phyloP scores from a whole-genome alignment of 2,113 vertebrate genomes.

The Mustela lutreola region DNA sequence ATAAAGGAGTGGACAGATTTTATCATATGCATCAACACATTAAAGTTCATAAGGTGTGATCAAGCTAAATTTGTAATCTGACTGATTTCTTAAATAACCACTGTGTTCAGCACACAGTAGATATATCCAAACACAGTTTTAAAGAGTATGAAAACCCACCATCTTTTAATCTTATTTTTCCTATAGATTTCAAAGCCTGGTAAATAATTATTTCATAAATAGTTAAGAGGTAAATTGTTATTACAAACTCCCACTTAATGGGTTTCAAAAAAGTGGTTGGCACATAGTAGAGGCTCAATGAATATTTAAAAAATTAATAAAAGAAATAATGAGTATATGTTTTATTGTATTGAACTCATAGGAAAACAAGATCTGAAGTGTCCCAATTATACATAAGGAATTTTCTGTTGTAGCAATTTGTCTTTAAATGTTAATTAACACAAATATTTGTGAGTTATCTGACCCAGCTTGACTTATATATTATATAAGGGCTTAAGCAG shows the following conservation, averaged over 20 bases:
- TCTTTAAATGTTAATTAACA: conserved; percentile 58
- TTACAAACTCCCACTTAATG: neutral
- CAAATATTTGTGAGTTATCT: neutral
- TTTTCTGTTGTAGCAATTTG: conserved; percentile 30
- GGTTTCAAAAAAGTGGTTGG: conserved; percentile 13
- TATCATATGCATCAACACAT: neutral
- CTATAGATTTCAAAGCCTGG: conserved; percentile 39
- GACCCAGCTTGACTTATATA: conserved; percentile 23
- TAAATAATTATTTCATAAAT: conserved; percentile 26
- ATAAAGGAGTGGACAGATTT: conserved; percentile 29
- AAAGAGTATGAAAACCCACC: neutral
- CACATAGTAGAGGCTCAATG: neutral
- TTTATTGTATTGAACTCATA: neutral
- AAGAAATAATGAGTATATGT: conserved; percentile 26
- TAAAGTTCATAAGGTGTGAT: neutral
- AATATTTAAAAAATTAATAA: neutral
- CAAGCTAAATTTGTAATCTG: conserved; percentile 23
- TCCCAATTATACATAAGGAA: neutral
- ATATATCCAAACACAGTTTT: neutral
- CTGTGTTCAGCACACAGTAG: neutral
- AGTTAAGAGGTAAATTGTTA: conserved; percentile 43
- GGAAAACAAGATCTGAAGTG: neutral
- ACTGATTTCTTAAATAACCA: conserved; percentile 39
- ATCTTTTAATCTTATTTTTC: conserved; percentile 32
- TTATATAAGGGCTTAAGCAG: neutral